phyloP scores from a whole-genome alignment of 2,888 invertebrate species.

The Tenthredo notha region DNA sequence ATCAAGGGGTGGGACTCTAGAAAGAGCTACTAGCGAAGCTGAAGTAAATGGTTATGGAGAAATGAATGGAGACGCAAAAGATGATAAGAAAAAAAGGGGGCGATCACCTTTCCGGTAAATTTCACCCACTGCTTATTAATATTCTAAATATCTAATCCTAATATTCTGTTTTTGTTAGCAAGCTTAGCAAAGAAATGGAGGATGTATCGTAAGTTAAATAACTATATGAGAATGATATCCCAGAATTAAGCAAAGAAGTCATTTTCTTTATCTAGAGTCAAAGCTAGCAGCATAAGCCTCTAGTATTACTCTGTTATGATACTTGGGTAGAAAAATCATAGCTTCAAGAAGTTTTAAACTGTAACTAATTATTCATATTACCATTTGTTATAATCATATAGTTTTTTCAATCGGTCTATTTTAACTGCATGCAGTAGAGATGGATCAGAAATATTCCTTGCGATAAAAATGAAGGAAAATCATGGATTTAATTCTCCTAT shows the following conservation, averaged over 20 bases:
- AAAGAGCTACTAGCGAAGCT: slow-evolving; percentile 87
- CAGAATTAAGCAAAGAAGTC: slow-evolving; percentile 7
- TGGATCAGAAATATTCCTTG: slow-evolving; percentile 35
- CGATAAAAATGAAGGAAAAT: slow-evolving; percentile 3
- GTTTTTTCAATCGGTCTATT: slow-evolving; percentile 4
- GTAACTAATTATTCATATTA: slow-evolving; percentile 36
- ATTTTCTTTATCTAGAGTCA: neutral
- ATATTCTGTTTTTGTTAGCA: slow-evolving; percentile 65
- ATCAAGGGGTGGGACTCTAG: slow-evolving; percentile 78
- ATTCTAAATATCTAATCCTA: slow-evolving; percentile 42
- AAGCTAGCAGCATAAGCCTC: neutral
- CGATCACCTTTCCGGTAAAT: slow-evolving; percentile 93
- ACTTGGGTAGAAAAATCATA: slow-evolving; percentile 23
- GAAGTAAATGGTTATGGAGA: slow-evolving; percentile 88
- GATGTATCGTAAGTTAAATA: slow-evolving; percentile 71
- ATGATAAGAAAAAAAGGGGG: slow-evolving; percentile 89
- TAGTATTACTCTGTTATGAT: neutral
- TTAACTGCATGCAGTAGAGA: slow-evolving; percentile 14
- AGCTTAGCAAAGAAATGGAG: slow-evolving; percentile 75
- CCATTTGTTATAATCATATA: slow-evolving; percentile 15
- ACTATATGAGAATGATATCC: slow-evolving; percentile 39
- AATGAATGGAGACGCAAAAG: slow-evolving; percentile 82
- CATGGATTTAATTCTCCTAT: neutral
- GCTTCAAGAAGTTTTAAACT: neutral
- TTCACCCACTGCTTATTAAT: slow-evolving; percentile 1